phyloP scores from a whole-genome alignment of 2,888 invertebrate genomes.

The Pogonocherus hispidulus region DNA sequence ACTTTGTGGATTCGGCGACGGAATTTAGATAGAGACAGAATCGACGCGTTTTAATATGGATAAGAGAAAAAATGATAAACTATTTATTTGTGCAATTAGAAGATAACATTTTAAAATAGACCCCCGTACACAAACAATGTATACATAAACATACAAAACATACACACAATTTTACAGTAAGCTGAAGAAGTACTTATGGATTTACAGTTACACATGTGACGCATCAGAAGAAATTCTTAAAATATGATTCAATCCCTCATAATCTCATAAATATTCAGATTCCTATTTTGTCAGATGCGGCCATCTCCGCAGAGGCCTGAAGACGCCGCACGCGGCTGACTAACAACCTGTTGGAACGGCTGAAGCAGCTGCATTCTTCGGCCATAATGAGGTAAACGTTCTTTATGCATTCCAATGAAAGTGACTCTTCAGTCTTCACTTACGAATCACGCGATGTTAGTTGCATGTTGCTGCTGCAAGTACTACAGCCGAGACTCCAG shows the following conservation, averaged over 20 bases:
- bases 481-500: background rate
- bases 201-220: too few species aligned
- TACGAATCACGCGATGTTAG: background rate
- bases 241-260: background rate
- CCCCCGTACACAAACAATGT: too few species aligned
- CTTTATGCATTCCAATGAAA: conserved; percentile 41
- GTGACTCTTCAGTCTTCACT: conserved; percentile 31
- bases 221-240: background rate
- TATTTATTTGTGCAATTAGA: too few species aligned
- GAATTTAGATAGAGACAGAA: too few species aligned
- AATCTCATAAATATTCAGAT: background rate
- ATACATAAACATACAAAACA: too few species aligned
- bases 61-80: too few species aligned
- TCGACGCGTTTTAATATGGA: too few species aligned
- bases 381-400: conserved; percentile 24
- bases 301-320: background rate
- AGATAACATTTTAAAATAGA: too few species aligned
- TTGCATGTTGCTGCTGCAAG: background rate
- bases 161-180: too few species aligned
- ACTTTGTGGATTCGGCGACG: too few species aligned
- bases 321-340: background rate
- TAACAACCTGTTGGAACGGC: conserved; percentile 26
- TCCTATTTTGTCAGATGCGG: background rate
- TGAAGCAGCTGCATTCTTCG: conserved; percentile 22
- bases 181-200: too few species aligned